These are phyloP conservation scores for Ruditapes philippinarum DNA, from an alignment of 1,140 invertebrate species.

Conservation along the genomic window DNA sequence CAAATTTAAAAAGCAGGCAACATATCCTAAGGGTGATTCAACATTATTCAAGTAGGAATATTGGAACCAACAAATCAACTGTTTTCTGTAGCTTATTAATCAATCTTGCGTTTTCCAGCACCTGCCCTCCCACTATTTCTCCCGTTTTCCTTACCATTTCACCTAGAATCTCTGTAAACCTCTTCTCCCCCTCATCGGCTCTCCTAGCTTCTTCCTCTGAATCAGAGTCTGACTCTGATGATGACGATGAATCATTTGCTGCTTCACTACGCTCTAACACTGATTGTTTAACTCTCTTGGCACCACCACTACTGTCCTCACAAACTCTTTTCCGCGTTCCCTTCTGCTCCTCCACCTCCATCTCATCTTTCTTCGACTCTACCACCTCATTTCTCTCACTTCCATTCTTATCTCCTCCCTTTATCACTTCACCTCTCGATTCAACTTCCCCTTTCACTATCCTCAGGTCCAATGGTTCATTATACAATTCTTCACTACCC, in stretches of 20 bases:
- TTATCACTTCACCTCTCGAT: neutral
- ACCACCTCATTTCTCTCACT: too few species aligned
- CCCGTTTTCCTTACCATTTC: neutral
- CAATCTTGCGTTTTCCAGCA: neutral
- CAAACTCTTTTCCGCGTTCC: neutral
- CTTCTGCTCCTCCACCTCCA: too few species aligned
- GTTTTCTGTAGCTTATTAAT: neutral
- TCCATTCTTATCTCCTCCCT: neutral
- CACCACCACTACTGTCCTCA: neutral
- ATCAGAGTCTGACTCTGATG: neutral
- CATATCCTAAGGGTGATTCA: too few species aligned
- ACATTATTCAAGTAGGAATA: too few species aligned
- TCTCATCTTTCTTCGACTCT: too few species aligned
- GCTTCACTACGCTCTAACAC: too few species aligned
- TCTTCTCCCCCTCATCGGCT: neutral
- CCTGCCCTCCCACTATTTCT: neutral
- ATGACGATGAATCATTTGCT: neutral
- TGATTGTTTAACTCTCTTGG: too few species aligned
- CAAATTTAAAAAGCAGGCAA: too few species aligned
- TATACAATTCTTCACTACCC: too few species aligned
- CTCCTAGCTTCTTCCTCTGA: neutral
- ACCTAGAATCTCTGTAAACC: neutral
- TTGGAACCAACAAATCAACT: neutral
- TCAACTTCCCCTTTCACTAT: neutral
- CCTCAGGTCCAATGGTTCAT: too few species aligned